Percentiles rank a stretch among this genome's conserved stretches.
Evolutionary conservation across 2,797 vertebrate species (phyloP).

Genomic region (Crypturellus tataupa): DNA sequence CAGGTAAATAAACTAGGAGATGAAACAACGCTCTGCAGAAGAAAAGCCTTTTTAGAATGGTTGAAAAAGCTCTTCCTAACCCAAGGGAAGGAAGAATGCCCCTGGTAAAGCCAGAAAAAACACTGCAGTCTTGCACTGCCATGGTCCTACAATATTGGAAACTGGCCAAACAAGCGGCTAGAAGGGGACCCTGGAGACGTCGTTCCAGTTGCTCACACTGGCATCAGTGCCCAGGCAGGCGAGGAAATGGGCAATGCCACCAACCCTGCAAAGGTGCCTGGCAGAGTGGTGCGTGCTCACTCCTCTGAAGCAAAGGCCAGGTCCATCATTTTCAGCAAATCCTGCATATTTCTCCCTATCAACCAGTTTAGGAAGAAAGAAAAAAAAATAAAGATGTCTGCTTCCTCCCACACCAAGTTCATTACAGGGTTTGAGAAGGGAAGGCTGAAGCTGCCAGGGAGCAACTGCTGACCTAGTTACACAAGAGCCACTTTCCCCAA

Average conservation of each 20-base stretch:
- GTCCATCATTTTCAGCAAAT: neutral
- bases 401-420: neutral
- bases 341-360: neutral
- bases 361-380: neutral
- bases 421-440: neutral
- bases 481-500: neutral
- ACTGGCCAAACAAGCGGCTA: fast-evolving
- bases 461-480: neutral
- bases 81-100: fast-evolving
- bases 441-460: neutral
- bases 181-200: neutral
- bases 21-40: neutral
- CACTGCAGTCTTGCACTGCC: neutral
- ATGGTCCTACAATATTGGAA: fast-evolving
- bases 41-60: neutral
- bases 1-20: neutral
- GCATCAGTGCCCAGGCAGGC: fast-evolving
- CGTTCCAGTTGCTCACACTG: fast-evolving
- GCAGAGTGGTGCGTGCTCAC: neutral
- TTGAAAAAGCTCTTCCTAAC: neutral
- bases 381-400: neutral
- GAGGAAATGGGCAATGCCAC: neutral
- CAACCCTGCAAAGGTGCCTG: fast-evolving
- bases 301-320: neutral
- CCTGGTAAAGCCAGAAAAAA: neutral